phyloP scores from a whole-genome alignment of 2,888 invertebrate genomes.

The Zelleria hepariella region DNA sequence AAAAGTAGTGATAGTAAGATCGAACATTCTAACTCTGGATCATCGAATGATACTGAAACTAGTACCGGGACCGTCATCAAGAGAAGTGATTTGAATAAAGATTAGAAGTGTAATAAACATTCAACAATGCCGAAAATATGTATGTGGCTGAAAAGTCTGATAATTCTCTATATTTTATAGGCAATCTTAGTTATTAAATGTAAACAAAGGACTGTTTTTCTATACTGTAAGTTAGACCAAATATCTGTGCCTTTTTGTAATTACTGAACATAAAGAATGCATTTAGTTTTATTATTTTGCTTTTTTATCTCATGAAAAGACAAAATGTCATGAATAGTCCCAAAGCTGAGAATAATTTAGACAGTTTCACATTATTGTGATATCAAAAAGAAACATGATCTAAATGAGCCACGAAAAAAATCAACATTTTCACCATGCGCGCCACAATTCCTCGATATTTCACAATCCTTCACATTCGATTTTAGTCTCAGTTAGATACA shows the following conservation, averaged over 20 bases:
- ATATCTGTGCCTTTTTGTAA: neutral
- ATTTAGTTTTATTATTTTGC: neutral
- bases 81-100: neutral
- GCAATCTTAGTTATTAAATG: neutral
- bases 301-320: too few relatives aligned
- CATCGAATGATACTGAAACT: slow-evolving; percentile 68
- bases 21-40: slow-evolving; percentile 72
- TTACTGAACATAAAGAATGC: neutral
- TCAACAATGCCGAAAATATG: neutral
- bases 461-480: neutral
- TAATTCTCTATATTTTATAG: neutral
- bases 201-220: neutral
- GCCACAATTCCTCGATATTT: neutral
- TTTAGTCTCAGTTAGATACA: neutral
- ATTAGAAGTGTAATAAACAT: too few relatives aligned
- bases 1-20: slow-evolving; percentile 38
- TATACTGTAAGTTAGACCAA: neutral
- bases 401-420: neutral
- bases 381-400: too few relatives aligned
- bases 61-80: slow-evolving; percentile 57
- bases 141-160: neutral
- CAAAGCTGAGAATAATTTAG: too few relatives aligned
- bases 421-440: neutral
- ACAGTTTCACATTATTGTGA: too few relatives aligned
- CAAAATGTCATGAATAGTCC: too few relatives aligned